Conservation (phyloP, 2,797 vertebrate genomes). For the Poeciliopsis paucimaculata region DNA sequence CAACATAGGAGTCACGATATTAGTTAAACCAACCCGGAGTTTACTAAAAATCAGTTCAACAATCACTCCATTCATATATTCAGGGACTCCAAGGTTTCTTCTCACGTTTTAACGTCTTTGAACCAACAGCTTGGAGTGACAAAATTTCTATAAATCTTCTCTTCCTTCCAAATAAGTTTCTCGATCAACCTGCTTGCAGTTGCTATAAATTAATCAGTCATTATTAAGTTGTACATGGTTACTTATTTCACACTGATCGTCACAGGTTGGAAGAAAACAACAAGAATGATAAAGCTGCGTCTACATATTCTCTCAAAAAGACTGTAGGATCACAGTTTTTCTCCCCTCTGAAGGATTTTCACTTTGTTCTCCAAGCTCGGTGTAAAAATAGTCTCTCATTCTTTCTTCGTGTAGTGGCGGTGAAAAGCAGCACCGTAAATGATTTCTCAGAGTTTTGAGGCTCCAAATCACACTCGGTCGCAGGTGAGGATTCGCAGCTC, state of each 20-base stretch:
- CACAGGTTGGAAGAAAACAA: neutral
- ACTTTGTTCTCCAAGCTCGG: slow-evolving; percentile 54
- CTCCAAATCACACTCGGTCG: slow-evolving; percentile 40
- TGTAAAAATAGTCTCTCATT: slow-evolving; percentile 66
- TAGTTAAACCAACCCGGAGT: neutral
- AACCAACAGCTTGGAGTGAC: neutral
- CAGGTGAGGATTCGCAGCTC: slow-evolving; percentile 37
- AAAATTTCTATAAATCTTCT: neutral
- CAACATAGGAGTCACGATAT: neutral
- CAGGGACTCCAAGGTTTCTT: neutral
- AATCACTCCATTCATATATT: neutral
- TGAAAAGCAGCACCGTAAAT: slow-evolving; percentile 17
- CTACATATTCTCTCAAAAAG: slow-evolving; percentile 11
- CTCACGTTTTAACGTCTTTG: neutral
- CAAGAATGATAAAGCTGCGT: slow-evolving; percentile 10
- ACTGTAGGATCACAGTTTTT: slow-evolving; percentile 8
- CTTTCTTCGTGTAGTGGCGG: slow-evolving; percentile 33
- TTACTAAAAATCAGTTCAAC: neutral
- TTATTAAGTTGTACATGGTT: neutral
- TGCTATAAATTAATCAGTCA: neutral
- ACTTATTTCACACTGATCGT: neutral
- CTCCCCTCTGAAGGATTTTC: slow-evolving; percentile 34
- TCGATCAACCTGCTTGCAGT: neutral
- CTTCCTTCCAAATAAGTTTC: neutral
- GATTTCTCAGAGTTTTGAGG: slow-evolving; percentile 59